Conservation (phyloP, 1,140 invertebrate genomes). For the Trachymyrmex cornetzi region DNA sequence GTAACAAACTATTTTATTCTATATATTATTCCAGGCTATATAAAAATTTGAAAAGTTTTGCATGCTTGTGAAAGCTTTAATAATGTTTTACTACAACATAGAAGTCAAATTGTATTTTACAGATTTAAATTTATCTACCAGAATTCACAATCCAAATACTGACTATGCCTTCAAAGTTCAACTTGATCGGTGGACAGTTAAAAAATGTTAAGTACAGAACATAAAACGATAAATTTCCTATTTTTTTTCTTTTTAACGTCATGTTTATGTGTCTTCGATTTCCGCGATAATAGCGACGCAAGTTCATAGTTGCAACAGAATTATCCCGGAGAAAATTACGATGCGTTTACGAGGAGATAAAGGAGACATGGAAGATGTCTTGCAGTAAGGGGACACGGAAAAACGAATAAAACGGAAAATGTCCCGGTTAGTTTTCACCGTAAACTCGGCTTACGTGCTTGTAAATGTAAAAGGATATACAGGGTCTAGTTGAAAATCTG, state of each 20-base stretch:
- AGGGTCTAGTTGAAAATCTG: background rate
- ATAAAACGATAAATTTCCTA: background rate
- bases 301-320: background rate
- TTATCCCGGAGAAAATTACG: slow-evolving; percentile 36
- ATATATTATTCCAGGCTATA: too few relatives aligned
- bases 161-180: too few relatives aligned
- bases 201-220: background rate
- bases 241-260: background rate
- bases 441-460: background rate
- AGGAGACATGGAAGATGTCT: slow-evolving; percentile 24
- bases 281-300: slow-evolving; percentile 1
- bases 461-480: background rate
- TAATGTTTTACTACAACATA: too few relatives aligned
- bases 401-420: slow-evolving; percentile 42
- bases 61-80: too few relatives aligned
- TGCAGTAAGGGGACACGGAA: slow-evolving; percentile 1
- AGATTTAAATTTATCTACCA: too few relatives aligned
- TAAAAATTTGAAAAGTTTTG: too few relatives aligned
- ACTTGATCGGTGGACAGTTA: background rate
- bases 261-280: slow-evolving; percentile 20
- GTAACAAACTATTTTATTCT: too few relatives aligned
- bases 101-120: too few relatives aligned
- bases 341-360: slow-evolving; percentile 37
- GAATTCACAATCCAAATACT: too few relatives aligned
- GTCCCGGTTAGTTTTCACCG: slow-evolving; percentile 31